A percentile compares a stretch with the other conserved stretches of the same genome.
phyloP scores from a whole-genome alignment of 2,888 invertebrate species.

The Eurytoma californica region DNA sequence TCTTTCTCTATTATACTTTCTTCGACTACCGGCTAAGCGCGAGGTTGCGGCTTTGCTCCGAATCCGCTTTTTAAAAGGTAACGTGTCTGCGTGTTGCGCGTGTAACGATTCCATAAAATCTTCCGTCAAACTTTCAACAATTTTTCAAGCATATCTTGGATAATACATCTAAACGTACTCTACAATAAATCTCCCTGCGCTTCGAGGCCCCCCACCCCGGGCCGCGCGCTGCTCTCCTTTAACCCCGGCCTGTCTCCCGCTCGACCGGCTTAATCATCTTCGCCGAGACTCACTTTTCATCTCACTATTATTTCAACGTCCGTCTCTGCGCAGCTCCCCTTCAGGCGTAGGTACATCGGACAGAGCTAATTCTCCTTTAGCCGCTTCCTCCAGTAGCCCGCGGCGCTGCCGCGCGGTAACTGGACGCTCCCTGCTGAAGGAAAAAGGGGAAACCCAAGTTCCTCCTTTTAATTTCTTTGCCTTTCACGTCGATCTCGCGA shows the following conservation, averaged over 20 bases:
- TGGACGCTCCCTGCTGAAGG: slow-evolving; percentile 35
- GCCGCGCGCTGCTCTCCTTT: background rate
- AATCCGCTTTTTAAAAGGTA: background rate
- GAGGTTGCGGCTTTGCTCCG: background rate
- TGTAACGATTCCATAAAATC: slow-evolving; percentile 48
- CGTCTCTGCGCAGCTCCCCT: background rate
- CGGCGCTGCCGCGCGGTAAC: slow-evolving; percentile 20
- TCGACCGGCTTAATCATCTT: background rate
- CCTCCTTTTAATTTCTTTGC: background rate
- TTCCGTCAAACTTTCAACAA: slow-evolving; percentile 52
- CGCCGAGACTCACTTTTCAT: slow-evolving; percentile 34
- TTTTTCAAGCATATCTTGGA: slow-evolving; percentile 36
- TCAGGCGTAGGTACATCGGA: slow-evolving; percentile 11
- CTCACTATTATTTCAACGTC: slow-evolving; percentile 14
- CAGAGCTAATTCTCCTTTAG: slow-evolving; percentile 14
- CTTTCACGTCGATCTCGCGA: background rate
- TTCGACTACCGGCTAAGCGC: slow-evolving; percentile 1
- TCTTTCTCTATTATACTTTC: background rate
- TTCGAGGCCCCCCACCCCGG: no score
- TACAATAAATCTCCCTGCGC: no score
- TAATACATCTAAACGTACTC: slow-evolving; percentile 15
- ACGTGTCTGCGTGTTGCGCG: background rate
- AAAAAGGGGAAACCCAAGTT: background rate
- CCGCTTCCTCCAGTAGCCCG: background rate
- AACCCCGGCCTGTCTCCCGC: background rate